Percentiles rank a stretch among this genome's conserved stretches.
phyloP scores from a whole-genome alignment of 1,140 invertebrate species.

The Amyelois transitella region DNA sequence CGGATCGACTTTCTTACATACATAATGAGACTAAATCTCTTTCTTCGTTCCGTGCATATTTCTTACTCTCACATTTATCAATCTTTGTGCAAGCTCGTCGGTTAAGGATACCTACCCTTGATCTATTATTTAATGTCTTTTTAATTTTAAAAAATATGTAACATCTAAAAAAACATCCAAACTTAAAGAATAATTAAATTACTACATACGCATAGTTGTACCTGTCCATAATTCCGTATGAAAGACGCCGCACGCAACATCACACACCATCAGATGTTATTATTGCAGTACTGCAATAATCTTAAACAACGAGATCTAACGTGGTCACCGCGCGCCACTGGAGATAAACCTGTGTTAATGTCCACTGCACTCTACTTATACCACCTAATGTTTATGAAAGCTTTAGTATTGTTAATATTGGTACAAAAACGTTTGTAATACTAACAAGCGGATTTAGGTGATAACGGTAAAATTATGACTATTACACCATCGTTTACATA shows the following conservation, averaged over 20 bases:
- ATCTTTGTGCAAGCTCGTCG: no score
- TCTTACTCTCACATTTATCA: no score
- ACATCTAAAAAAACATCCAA: no score
- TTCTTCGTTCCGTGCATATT: no score
- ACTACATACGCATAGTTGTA: constrained; percentile 16
- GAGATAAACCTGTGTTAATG: neutral
- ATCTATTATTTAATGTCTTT: no score
- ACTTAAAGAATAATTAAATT: neutral
- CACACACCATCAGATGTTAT: constrained; percentile 11
- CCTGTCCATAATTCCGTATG: constrained; percentile 51
- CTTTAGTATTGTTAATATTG: constrained; percentile 36
- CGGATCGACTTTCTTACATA: no score
- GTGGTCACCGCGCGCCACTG: neutral
- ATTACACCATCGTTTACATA: constrained; percentile 50
- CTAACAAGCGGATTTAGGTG: constrained; percentile 44
- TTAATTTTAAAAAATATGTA: no score
- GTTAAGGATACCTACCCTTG: no score
- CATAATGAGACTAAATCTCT: no score
- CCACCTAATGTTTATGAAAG: constrained; percentile 28
- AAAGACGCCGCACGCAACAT: constrained; percentile 61
- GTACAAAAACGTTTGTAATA: constrained; percentile 28
- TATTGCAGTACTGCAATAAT: neutral
- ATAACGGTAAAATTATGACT: constrained; percentile 38
- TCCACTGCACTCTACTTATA: constrained; percentile 28
- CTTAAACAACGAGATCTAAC: neutral